Evolutionary conservation across 1,140 invertebrate genomes (phyloP), one percentile per base, ranked within the genome.

Genomic region (Nasonia vitripennis): DNA sequence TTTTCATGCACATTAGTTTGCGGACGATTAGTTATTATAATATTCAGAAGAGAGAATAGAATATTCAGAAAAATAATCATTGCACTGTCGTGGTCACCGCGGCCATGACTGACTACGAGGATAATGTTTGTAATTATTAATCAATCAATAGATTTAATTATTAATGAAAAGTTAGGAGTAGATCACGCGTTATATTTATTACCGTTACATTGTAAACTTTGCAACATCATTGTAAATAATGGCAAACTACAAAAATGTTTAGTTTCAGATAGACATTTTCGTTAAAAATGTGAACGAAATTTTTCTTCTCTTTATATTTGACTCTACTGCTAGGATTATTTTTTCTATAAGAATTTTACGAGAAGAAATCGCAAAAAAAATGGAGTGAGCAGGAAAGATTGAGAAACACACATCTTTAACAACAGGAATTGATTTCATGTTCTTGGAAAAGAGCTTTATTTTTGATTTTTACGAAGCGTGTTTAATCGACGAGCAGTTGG

Each of bases 111-210:
- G 68, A 80, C 68, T 79, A 41, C 48, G 51, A 80, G n/a, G 45
- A 27, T 77, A 81, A 83, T 87, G 82, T 87, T 87, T 88, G 81
- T 88, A 88, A 87, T 87, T 88, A 86, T 74, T 75, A 77, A 80
- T 75, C 51, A 80, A 80, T 70, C 73, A 80, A 74, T 85, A 34
- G 78, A 85, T 80, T 85, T 71, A 75, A 85, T 67, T 80, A 74
- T 74, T 84, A 45, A 67, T 62, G 62, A 78, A 51, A 81, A 81
- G 14, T 51, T 88, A 87, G 87, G 83, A 86, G 86, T 89, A 91
- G 87, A 87, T 87, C 77, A 88, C 84, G 89, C 89, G 89, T 91
- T 90, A 91, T 92, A 92, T 92, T 92, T 92, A 92, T 92, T 92
- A 91, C 86, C 84, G 55, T 62, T 62, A 62, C 17, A 20, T 90